Evolutionary conservation across 2,113 vertebrate species (phyloP).

Genomic region (Hippoglossus stenolepis): DNA sequence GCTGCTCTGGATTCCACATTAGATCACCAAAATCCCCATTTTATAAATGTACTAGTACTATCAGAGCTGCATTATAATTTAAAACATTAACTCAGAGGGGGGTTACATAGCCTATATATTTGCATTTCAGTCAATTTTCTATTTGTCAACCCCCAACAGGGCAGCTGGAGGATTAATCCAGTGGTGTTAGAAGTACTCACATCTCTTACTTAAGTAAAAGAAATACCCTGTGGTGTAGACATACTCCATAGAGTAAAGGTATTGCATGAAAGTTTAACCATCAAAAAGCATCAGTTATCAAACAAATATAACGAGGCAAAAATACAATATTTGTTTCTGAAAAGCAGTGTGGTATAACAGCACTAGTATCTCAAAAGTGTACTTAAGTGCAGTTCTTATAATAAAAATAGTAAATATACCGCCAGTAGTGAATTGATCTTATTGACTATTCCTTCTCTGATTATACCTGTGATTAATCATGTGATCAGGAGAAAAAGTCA

Average conservation of each 20-base stretch:
- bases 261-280: background rate
- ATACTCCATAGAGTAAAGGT: background rate
- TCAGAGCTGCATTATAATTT: background rate
- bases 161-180: no score
- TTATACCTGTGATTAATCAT: background rate
- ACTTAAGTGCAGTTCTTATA: no score
- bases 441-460: background rate
- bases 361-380: no score
- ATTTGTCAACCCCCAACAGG: no score
- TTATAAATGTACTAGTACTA: background rate
- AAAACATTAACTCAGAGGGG: background rate
- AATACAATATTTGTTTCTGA: no score
- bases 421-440: background rate
- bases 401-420: no score
- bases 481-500: background rate
- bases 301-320: no score
- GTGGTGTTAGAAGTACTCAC: no score
- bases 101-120: no score
- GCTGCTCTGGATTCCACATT: slow-evolving; percentile 22
- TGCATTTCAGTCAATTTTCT: background rate
- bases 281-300: no score
- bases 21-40: slow-evolving; percentile 10
- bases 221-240: no score
- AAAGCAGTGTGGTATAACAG: no score
- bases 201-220: background rate